phyloP scores from a whole-genome alignment of 2,888 invertebrate species.

The Drosophila siamana region DNA sequence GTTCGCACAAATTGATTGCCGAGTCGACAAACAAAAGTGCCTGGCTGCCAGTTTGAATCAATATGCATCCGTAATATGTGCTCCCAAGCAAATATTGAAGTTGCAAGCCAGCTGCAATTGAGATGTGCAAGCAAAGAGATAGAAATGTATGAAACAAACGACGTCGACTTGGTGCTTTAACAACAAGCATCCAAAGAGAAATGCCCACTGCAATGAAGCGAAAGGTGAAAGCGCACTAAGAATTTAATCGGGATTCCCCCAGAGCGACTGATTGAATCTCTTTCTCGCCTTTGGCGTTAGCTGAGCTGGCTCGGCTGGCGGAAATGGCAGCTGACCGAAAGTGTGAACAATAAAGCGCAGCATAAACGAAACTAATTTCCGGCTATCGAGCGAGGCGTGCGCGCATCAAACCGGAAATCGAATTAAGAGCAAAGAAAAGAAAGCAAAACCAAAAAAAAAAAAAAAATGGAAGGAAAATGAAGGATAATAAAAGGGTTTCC shows the following conservation, averaged over 20 bases:
- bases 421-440: constrained; percentile 59
- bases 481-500: constrained; percentile 44
- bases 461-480: background rate
- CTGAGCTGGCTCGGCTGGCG: too few relatives aligned
- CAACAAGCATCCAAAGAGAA: background rate
- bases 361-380: constrained; percentile 80
- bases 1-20: constrained; percentile 36
- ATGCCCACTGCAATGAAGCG: constrained; percentile 1
- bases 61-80: constrained; percentile 25
- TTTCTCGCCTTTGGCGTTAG: background rate
- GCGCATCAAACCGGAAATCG: constrained; percentile 74
- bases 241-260: background rate
- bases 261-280: too few relatives aligned
- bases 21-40: constrained; percentile 29
- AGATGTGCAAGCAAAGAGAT: background rate
- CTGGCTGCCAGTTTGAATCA: constrained; percentile 20
- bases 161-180: background rate
- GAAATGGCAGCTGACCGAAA: constrained; percentile 19
- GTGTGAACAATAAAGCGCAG: constrained; percentile 44
- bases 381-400: constrained; percentile 53
- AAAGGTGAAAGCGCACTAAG: background rate
- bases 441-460: too few relatives aligned
- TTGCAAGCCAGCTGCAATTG: constrained; percentile 12
- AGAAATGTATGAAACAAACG: background rate
- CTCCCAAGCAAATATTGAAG: constrained; percentile 39